Conservation (phyloP, 1,140 invertebrate species). For the Rhynchophorus ferrugineus region DNA sequence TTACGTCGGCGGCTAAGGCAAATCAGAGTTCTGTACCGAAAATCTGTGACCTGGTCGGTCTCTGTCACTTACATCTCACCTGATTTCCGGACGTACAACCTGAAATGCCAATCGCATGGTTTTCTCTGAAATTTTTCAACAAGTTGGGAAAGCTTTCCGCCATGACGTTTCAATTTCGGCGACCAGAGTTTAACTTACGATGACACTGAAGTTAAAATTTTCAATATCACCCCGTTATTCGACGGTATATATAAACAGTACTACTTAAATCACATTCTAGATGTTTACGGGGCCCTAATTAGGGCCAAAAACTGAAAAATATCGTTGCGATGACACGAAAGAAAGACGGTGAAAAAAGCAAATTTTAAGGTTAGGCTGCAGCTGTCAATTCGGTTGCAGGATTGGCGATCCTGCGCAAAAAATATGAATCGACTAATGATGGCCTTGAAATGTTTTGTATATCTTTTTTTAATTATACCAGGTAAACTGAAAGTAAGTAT, state of each 20-base stretch:
- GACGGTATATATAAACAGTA: too few relatives aligned
- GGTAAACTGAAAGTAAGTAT: not conserved
- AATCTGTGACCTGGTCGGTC: not conserved
- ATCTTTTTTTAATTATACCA: not conserved
- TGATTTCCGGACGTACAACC: conserved; percentile 5
- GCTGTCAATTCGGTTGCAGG: not conserved
- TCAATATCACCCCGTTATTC: too few relatives aligned
- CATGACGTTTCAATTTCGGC: conserved; percentile 19
- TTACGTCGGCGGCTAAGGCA: not conserved
- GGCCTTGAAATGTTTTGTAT: conserved; percentile 1
- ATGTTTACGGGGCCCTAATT: not conserved
- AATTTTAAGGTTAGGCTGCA: conserved; percentile 12
- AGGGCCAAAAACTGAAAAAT: conserved; percentile 14
- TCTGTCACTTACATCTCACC: conserved; percentile 20
- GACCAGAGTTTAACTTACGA: not conserved
- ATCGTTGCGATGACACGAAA: conserved; percentile 4
- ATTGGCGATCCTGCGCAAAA: not conserved
- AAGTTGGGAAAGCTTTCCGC: conserved; percentile 14
- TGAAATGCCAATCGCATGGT: not conserved
- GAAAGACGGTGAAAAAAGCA: conserved; percentile 10
- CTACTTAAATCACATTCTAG: conserved; percentile 4
- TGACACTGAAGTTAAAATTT: too few relatives aligned
- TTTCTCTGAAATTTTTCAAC: conserved; percentile 15
- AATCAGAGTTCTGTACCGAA: not conserved
- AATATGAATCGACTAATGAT: not conserved